phyloP scores from a whole-genome alignment of 2,797 vertebrate genomes.

The Coracias cyanogaster region DNA sequence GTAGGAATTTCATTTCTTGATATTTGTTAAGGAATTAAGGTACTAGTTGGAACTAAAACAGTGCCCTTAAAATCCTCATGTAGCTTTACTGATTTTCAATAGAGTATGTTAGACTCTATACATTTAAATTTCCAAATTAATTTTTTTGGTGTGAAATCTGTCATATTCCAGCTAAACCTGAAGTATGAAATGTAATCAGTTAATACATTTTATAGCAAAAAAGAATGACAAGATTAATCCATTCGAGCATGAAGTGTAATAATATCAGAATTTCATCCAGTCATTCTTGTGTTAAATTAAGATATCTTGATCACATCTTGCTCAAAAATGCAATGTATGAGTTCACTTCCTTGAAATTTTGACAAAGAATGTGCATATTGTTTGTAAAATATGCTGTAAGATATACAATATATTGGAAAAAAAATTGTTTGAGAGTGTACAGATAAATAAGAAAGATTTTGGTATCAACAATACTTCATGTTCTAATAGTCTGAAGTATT shows the following conservation, averaged over 20 bases:
- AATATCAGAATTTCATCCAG: background rate
- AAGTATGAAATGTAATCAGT: background rate
- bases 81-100: background rate
- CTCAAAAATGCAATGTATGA: background rate
- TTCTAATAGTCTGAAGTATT: background rate
- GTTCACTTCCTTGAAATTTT: background rate
- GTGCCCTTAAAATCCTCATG: background rate
- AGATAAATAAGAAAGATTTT: background rate
- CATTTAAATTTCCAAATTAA: background rate
- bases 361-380: background rate
- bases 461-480: background rate
- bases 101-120: background rate
- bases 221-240: background rate
- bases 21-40: background rate
- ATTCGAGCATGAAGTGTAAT: background rate
- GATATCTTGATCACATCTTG: background rate
- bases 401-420: background rate
- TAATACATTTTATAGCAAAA: background rate
- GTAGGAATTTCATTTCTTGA: background rate
- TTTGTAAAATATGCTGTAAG: background rate
- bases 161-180: background rate
- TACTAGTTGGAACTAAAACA: background rate
- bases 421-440: background rate
- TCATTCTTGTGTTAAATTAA: background rate
- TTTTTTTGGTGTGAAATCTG: background rate